Conservation (phyloP, 2,113 vertebrate species). For the Pogona vitticeps region DNA sequence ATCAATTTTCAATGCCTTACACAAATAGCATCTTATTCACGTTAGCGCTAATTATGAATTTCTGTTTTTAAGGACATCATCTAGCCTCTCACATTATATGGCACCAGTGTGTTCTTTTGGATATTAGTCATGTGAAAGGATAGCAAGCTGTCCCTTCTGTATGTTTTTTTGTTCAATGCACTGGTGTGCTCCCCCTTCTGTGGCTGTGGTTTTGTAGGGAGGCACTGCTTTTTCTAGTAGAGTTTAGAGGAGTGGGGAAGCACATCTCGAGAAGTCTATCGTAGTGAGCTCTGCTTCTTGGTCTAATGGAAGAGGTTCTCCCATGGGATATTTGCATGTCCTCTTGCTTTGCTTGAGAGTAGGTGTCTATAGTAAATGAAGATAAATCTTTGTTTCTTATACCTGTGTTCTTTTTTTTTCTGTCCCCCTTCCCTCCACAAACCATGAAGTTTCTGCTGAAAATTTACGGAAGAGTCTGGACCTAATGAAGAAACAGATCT, state of each 20-base stretch:
- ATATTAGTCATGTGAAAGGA: background rate
- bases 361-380: background rate
- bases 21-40: no score
- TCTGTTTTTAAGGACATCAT: background rate
- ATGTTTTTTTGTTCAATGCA: background rate
- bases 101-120: background rate
- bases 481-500: conserved; percentile 83
- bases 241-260: background rate
- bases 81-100: background rate
- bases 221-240: background rate
- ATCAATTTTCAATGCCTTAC: no score
- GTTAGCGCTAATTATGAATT: background rate
- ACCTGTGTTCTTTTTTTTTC: background rate
- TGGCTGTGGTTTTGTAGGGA: background rate
- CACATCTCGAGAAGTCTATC: background rate
- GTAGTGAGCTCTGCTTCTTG: background rate
- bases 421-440: background rate
- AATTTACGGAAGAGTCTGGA: conserved; percentile 86
- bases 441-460: conserved; percentile 80
- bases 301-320: background rate
- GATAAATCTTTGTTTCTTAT: background rate
- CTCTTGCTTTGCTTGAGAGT: background rate
- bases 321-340: background rate
- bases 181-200: background rate
- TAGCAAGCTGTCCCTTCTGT: background rate